These are phyloP conservation scores for Hyles lineata DNA, from an alignment of 2,888 invertebrate genomes.

Conservation along the genomic window DNA sequence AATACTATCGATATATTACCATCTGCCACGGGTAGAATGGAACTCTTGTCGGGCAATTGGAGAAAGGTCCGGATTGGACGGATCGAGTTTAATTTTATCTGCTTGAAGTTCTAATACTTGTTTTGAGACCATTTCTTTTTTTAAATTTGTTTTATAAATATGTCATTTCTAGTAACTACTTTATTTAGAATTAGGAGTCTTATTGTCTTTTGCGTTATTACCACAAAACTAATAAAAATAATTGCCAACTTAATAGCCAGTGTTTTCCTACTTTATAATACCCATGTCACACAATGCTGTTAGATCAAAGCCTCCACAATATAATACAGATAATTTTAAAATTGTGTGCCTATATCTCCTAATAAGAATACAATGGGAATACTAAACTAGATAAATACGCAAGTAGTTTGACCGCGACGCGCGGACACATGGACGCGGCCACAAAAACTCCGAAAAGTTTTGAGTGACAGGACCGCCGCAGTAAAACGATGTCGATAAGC, in stretches of 20 bases:
- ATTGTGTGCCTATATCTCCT: background rate
- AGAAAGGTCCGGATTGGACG: slow-evolving; percentile 27
- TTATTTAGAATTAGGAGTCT: no score
- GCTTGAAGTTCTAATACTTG: no score
- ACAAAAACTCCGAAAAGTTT: slow-evolving; percentile 76
- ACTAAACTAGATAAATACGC: slow-evolving; percentile 25
- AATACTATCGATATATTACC: slow-evolving; percentile 68
- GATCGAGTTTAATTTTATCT: no score
- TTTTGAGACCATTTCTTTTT: no score
- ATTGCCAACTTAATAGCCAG: no score
- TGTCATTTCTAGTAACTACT: no score
- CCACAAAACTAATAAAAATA: background rate
- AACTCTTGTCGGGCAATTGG: slow-evolving; percentile 27
- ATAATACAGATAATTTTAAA: no score
- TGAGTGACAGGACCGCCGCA: slow-evolving; percentile 84
- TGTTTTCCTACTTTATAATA: no score
- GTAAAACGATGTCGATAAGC: slow-evolving; percentile 79
- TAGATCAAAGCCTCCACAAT: no score
- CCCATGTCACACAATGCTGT: no score
- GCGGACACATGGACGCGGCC: slow-evolving; percentile 67
- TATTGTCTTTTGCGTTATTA: no score
- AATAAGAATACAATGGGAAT: slow-evolving; percentile 9
- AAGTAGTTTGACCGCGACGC: slow-evolving; percentile 54
- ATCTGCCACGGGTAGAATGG: slow-evolving; percentile 50
- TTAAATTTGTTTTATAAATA: no score